These are phyloP conservation scores for Pseudorasbora parva DNA, from an alignment of 2,113 vertebrate species.

Conservation along the genomic window DNA sequence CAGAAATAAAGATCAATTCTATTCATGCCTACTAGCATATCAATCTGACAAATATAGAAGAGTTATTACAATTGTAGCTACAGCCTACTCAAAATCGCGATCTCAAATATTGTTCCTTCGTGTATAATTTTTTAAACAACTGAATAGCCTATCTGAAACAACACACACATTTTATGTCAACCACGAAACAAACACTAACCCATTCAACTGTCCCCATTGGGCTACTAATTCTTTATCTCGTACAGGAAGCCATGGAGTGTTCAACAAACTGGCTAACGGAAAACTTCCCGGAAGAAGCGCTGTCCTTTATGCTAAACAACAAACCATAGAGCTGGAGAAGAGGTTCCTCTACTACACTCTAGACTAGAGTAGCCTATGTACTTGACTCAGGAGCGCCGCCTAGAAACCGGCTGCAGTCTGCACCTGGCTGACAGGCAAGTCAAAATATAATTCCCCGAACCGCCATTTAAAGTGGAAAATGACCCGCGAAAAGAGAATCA, in stretches of 20 bases:
- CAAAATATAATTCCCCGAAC: constrained; percentile 98
- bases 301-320: constrained; percentile 96
- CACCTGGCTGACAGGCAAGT: constrained; percentile 98
- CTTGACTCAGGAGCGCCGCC: constrained; percentile 97
- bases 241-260: constrained; percentile 83
- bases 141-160: not conserved
- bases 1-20: too few relatives aligned
- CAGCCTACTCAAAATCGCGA: not conserved
- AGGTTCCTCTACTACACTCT: constrained; percentile 87
- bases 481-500: not conserved
- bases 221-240: not conserved
- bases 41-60: too few relatives aligned
- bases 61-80: too few relatives aligned
- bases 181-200: not conserved
- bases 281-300: constrained; percentile 94
- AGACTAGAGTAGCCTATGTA: constrained; percentile 91
- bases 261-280: constrained; percentile 94
- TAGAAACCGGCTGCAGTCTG: constrained; percentile 96
- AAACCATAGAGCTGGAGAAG: constrained; percentile 97
- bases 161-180: not conserved
- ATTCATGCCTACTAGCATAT: too few relatives aligned
- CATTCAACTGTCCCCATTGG: not conserved
- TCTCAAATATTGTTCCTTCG: not conserved
- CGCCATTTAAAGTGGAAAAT: constrained; percentile 88
- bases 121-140: not conserved